These are phyloP conservation scores for Chunga burmeisteri DNA, from an alignment of 2,113 vertebrate species.

Conservation along the genomic window DNA sequence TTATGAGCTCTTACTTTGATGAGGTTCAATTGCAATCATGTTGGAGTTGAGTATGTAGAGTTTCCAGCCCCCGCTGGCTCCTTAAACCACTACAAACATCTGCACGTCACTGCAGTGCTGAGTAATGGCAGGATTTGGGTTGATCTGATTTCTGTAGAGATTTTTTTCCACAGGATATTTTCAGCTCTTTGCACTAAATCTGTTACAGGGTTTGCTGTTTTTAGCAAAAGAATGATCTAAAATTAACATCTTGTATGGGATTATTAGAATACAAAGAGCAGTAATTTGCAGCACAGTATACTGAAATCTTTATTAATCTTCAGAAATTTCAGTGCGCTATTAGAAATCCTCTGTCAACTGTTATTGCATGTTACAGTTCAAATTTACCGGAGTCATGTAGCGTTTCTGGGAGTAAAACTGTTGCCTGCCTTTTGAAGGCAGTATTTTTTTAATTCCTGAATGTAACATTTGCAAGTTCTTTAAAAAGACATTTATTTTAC, in stretches of 20 bases:
- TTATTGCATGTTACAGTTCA: neutral
- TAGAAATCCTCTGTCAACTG: neutral
- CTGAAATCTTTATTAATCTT: slow-evolving; percentile 27
- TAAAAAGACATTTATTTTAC: neutral
- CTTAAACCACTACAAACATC: slow-evolving; percentile 91
- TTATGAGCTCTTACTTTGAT: slow-evolving; percentile 98
- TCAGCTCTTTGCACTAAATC: slow-evolving; percentile 76
- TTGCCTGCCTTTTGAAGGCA: neutral
- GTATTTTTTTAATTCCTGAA: neutral
- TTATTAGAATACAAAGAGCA: slow-evolving; percentile 69
- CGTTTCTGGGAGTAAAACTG: neutral
- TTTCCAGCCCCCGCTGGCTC: slow-evolving; percentile 88
- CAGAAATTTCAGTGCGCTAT: neutral
- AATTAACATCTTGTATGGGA: slow-evolving; percentile 71
- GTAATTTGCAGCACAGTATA: slow-evolving; percentile 46
- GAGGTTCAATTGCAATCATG: slow-evolving; percentile 95
- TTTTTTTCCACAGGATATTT: slow-evolving; percentile 77
- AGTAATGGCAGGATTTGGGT: slow-evolving; percentile 90
- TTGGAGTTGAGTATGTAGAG: slow-evolving; percentile 84
- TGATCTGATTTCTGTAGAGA: slow-evolving; percentile 77
- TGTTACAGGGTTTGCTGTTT: slow-evolving; percentile 71
- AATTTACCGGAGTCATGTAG: neutral
- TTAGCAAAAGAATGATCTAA: slow-evolving; percentile 76
- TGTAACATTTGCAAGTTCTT: neutral
- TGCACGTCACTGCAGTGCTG: slow-evolving; percentile 85